Conservation (phyloP, 1,140 invertebrate genomes). For the Drosophila kanapiae region DNA sequence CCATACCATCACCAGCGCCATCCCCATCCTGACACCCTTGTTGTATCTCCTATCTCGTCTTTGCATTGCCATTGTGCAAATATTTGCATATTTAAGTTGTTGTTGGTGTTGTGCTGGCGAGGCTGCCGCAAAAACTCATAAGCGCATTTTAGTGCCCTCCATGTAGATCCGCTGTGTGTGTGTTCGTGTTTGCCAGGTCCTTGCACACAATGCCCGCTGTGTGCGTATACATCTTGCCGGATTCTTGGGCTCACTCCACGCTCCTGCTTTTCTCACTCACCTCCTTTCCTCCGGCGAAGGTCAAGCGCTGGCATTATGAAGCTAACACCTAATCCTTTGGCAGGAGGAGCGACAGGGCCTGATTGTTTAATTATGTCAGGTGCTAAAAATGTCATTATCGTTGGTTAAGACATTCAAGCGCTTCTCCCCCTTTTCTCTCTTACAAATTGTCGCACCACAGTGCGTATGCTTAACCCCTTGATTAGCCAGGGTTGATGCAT, state of each 20-base stretch:
- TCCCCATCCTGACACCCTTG: not conserved
- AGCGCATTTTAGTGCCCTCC: conserved; percentile 76
- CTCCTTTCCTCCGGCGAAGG: conserved; percentile 33
- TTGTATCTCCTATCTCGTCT: conserved; percentile 28
- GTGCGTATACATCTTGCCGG: conserved; percentile 34
- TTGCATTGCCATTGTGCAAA: conserved; percentile 74
- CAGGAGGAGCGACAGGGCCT: conserved; percentile 27
- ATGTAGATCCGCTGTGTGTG: conserved; percentile 13
- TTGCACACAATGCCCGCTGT: conserved; percentile 40
- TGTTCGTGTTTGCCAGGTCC: conserved; percentile 44
- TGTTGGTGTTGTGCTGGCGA: conserved; percentile 55
- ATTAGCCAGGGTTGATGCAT: not conserved
- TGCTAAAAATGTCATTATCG: conserved; percentile 74
- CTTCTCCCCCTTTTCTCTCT: not conserved
- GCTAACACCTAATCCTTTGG: conserved; percentile 55
- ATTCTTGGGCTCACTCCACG: conserved; percentile 43
- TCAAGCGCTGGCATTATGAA: conserved; percentile 68
- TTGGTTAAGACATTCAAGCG: conserved; percentile 18
- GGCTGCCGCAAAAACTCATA: conserved; percentile 77
- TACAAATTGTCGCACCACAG: conserved; percentile 48
- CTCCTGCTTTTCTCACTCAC: not conserved
- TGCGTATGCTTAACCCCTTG: conserved; percentile 55
- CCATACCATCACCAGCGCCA: not conserved
- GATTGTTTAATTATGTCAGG: conserved; percentile 82
- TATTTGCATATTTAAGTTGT: conserved; percentile 83